Base-by-base conservation (phyloP, 1,140 invertebrate species). In the Heterodera schachtii region DNA sequence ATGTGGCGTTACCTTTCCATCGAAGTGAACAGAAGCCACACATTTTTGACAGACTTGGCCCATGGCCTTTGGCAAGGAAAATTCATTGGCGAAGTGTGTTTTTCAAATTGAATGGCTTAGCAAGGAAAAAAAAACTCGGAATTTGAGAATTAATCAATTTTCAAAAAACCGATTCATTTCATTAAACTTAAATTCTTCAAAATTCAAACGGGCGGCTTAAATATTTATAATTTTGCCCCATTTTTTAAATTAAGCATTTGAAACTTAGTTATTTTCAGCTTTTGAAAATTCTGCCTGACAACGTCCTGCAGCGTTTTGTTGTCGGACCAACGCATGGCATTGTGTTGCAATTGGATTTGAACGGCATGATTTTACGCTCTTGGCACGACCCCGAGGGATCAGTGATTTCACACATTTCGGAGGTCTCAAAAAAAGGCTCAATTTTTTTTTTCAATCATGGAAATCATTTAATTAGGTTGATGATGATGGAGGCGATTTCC, bases 321-420 rank as follows among this genome's bases (percentile, higher is more conserved):
- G 71, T 16, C 46, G 71, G 89, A 44, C 84, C 88, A 52, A 87
- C 87, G 44, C 41, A 91, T 83, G 90, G 91, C 7, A 80, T 91
- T 44, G 80, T 91, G 16, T n/a, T 91, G 3, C 89, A 91, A 83
- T 66, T 91, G 43, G 84, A 91, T 82, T 78, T 81, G 19, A 75
- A 85, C 16, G 91, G 91, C 8, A 80, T 90, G 78, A 90, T 91
- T 49, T 73, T 90, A 11, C 83, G 86, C 44, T 89, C 90, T 73
- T 86, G 90, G 47, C 91, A 91, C 73, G 91, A 91, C 79, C 87
- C 90, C 1, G 80, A 87, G 41, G 91, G 90, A 46, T 74, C 83
- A 60, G 77, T 85, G 4, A 84, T 91, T 31, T 82, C 85, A 5
- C 82, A 85, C 49, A 85, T 90, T 13, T 90, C 90, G 69, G 90